Conservation (phyloP, 1,140 invertebrate species). For the Periplaneta americana region DNA sequence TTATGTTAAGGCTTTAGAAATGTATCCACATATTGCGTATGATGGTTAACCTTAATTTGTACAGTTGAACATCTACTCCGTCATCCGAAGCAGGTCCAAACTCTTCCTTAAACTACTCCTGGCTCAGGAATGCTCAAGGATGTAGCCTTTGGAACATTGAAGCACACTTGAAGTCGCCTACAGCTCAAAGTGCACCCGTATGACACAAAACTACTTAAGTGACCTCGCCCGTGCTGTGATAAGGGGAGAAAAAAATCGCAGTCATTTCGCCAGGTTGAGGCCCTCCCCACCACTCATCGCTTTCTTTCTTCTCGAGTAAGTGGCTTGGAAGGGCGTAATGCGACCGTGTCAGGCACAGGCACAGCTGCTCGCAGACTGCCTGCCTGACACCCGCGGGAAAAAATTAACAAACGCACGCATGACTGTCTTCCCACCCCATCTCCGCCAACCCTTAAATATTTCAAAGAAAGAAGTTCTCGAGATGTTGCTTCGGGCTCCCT, state of each 20-base stretch:
- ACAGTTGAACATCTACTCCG: no score
- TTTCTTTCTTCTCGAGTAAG: slow-evolving; percentile 1
- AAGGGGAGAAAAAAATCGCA: background rate
- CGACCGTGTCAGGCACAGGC: slow-evolving; percentile 2
- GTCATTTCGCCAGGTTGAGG: background rate
- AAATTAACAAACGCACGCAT: slow-evolving; percentile 14
- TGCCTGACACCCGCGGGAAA: slow-evolving; percentile 3
- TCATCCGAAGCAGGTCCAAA: no score
- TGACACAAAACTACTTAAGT: background rate
- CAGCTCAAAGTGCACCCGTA: background rate
- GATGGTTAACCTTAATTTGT: no score
- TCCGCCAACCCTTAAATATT: slow-evolving; percentile 11
- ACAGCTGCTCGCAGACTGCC: background rate
- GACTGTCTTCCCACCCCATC: background rate
- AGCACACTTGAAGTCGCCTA: background rate
- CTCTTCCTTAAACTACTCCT: no score
- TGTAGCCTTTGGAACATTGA: background rate
- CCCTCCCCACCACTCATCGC: no score
- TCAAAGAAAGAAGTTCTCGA: background rate
- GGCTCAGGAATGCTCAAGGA: background rate
- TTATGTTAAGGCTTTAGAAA: no score
- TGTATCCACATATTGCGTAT: no score
- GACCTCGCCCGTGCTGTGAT: background rate
- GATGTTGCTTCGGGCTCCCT: background rate
- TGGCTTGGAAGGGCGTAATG: slow-evolving; percentile 12